Conservation (phyloP, 2,113 vertebrate species). For the Psittacula cyanocephala region DNA sequence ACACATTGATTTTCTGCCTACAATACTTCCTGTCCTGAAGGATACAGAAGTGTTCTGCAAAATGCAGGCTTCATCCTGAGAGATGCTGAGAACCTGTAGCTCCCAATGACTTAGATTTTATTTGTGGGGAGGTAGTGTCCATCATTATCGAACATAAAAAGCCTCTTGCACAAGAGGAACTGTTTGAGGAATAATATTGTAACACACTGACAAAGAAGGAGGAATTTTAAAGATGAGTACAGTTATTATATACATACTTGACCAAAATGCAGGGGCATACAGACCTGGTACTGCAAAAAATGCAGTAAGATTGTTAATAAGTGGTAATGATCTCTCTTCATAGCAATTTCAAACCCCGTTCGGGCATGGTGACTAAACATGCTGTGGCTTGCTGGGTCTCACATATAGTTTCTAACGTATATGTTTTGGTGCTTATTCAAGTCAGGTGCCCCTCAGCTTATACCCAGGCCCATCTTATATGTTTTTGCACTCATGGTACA, state of each 20-base stretch:
- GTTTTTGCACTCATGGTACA: not conserved
- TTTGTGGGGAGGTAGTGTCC: not conserved
- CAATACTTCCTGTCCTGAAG: not conserved
- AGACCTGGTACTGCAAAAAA: not conserved
- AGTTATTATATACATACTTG: not conserved
- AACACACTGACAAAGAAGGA: not conserved
- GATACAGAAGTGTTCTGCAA: not conserved
- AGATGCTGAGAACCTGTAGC: not conserved
- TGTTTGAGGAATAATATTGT: not conserved
- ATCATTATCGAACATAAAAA: not conserved
- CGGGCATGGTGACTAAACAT: not conserved
- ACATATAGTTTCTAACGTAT: not conserved
- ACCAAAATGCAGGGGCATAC: not conserved
- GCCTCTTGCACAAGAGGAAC: not conserved
- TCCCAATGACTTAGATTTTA: not conserved
- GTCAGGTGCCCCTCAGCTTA: not conserved
- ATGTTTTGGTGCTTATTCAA: not conserved
- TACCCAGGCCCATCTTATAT: not conserved
- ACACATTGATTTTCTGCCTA: constrained; percentile 13
- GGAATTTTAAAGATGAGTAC: not conserved
- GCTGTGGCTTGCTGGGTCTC: not conserved
- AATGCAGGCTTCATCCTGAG: not conserved
- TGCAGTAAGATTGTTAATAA: not conserved
- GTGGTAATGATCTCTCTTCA: not conserved
- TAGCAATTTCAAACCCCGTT: not conserved